Percentiles rank a stretch among this genome's conserved stretches.
These are phyloP conservation scores for Orius laevigatus DNA, from an alignment of 1,140 invertebrate genomes.

Conservation along the genomic window DNA sequence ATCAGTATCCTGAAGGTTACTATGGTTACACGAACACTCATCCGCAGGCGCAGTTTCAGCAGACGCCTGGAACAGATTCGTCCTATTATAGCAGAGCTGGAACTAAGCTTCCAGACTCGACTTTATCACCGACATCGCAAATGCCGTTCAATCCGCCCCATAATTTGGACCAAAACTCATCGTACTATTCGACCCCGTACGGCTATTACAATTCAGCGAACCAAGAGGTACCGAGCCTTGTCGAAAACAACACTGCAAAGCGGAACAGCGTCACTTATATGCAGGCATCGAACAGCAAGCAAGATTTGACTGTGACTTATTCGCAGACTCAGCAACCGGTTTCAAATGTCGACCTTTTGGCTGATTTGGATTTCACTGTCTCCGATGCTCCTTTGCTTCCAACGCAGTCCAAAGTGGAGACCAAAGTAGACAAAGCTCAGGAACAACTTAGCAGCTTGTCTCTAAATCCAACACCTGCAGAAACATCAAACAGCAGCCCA, in stretches of 20 bases:
- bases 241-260: conserved; percentile 1
- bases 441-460: not conserved
- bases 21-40: conserved; percentile 9
- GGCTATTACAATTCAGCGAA: conserved; percentile 3
- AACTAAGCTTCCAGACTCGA: not conserved
- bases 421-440: not conserved
- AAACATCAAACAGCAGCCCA: not conserved
- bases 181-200: not conserved
- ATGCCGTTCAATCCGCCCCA: not conserved
- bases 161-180: too few relatives aligned
- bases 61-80: conserved; percentile 18
- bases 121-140: not conserved
- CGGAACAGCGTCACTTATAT: conserved; percentile 20
- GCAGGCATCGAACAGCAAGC: conserved; percentile 18
- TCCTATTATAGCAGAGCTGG: conserved; percentile 21
- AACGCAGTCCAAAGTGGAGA: conserved; percentile 25
- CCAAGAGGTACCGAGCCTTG: conserved; percentile 3
- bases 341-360: conserved; percentile 55
- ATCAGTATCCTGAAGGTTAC: conserved; percentile 9
- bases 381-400: conserved; percentile 49
- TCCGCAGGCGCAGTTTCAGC: conserved; percentile 17
- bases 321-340: conserved; percentile 19
- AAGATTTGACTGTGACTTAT: conserved; percentile 12
- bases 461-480: not conserved
- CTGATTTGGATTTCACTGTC: conserved; percentile 57